Percentiles rank a stretch among this genome's conserved stretches.
These are phyloP conservation scores for Thera britannica DNA, from an alignment of 2,888 invertebrate species.

Conservation along the genomic window DNA sequence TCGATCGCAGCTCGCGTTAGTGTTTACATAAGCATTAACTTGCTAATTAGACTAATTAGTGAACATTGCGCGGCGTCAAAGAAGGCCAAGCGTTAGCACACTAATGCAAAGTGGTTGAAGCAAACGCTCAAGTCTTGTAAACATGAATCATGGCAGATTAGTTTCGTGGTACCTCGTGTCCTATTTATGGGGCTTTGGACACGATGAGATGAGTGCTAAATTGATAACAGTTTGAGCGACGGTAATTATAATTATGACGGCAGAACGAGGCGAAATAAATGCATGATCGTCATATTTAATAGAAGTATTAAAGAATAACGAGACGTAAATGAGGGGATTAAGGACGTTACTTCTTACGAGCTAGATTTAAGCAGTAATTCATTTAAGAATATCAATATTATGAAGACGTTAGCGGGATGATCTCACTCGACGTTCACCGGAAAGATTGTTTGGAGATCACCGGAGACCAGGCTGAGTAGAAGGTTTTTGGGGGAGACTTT, in stretches of 20 bases:
- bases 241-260: constrained; percentile 13
- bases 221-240: constrained; percentile 11
- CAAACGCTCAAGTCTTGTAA: constrained; percentile 34
- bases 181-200: constrained; percentile 24
- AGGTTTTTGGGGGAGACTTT: too few relatives aligned
- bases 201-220: constrained; percentile 14
- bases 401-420: too few relatives aligned
- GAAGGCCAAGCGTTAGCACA: constrained; percentile 64
- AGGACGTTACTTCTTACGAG: neutral
- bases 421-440: too few relatives aligned
- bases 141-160: constrained; percentile 56
- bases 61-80: constrained; percentile 57
- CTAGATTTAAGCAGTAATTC: neutral
- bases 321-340: neutral
- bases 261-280: neutral
- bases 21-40: constrained; percentile 64
- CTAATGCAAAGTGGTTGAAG: constrained; percentile 56
- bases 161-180: constrained; percentile 36
- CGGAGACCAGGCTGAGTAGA: too few relatives aligned
- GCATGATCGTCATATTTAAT: neutral
- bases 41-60: constrained; percentile 68
- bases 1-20: constrained; percentile 46
- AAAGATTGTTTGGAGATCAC: too few relatives aligned
- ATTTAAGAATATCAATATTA: neutral
- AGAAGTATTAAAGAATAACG: neutral